Conservation (phyloP, 2,113 vertebrate species). For the Colinus virginianus region DNA sequence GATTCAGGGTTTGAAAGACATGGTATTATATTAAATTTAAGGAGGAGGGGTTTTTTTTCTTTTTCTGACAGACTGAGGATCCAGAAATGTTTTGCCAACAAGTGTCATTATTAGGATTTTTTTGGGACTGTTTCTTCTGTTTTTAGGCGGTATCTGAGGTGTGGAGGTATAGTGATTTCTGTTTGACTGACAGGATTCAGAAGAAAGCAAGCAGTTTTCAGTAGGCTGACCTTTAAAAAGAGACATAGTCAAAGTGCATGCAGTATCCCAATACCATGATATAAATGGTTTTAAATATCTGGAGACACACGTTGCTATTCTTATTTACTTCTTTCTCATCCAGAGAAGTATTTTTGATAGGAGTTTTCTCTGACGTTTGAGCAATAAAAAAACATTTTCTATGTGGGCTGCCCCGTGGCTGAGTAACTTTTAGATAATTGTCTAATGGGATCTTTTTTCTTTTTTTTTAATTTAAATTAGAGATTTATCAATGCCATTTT, state of each 20-base stretch:
- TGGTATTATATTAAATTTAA: neutral
- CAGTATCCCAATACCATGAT: neutral
- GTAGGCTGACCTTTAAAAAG: neutral
- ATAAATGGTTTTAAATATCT: neutral
- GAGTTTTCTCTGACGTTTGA: neutral
- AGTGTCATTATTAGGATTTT: neutral
- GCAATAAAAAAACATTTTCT: neutral
- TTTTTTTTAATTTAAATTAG: neutral
- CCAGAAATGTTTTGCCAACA: neutral
- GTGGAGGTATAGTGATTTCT: neutral
- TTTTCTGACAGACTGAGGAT: neutral
- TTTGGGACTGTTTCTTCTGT: neutral
- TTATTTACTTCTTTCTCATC: neutral
- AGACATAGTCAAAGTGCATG: neutral
- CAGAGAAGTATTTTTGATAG: neutral
- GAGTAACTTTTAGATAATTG: neutral
- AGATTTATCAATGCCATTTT: neutral
- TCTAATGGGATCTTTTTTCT: neutral
- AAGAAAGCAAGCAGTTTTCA: neutral
- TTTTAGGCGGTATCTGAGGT: neutral
- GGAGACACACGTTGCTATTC: neutral
- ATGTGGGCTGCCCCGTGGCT: neutral
- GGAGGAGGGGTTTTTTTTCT: neutral
- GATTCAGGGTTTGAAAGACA: neutral
- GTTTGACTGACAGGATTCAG: neutral